phyloP scores from a whole-genome alignment of 2,113 vertebrate species.

The Anarhynchus alexandrinus region DNA sequence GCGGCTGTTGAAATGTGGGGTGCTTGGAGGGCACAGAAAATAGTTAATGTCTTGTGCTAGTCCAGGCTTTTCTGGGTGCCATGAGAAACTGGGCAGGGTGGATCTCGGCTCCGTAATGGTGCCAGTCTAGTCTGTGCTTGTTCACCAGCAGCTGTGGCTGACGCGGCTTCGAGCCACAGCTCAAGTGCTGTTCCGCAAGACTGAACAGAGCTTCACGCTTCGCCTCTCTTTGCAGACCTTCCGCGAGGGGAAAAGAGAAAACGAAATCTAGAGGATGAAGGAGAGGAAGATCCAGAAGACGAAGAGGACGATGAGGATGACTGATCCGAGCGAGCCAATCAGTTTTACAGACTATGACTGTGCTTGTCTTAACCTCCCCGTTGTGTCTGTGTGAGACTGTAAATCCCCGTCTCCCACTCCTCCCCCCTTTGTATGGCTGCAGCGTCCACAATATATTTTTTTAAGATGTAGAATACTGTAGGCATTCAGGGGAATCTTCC shows the following conservation, averaged over 20 bases:
- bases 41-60: background rate
- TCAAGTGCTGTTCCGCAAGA: background rate
- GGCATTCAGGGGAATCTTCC: slow-evolving; percentile 65
- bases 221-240: slow-evolving; percentile 44
- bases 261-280: slow-evolving; percentile 52
- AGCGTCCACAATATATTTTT: slow-evolving; percentile 72
- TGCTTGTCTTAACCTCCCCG: slow-evolving; percentile 46
- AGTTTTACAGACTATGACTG: slow-evolving; percentile 67
- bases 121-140: background rate
- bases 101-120: background rate
- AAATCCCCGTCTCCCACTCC: slow-evolving; percentile 44
- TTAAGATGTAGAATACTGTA: slow-evolving; percentile 68
- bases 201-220: background rate
- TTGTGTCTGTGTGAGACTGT: slow-evolving; percentile 69
- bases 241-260: slow-evolving; percentile 46
- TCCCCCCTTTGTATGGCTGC: slow-evolving; percentile 67
- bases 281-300: slow-evolving; percentile 42
- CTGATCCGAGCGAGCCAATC: slow-evolving; percentile 49
- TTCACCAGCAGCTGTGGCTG: background rate
- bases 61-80: background rate
- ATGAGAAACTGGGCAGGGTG: background rate
- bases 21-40: background rate
- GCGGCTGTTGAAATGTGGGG: background rate
- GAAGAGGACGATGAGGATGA: slow-evolving; percentile 56
- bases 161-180: background rate